phyloP scores from a whole-genome alignment of 2,888 invertebrate genomes.

The Eurytoma californica region DNA sequence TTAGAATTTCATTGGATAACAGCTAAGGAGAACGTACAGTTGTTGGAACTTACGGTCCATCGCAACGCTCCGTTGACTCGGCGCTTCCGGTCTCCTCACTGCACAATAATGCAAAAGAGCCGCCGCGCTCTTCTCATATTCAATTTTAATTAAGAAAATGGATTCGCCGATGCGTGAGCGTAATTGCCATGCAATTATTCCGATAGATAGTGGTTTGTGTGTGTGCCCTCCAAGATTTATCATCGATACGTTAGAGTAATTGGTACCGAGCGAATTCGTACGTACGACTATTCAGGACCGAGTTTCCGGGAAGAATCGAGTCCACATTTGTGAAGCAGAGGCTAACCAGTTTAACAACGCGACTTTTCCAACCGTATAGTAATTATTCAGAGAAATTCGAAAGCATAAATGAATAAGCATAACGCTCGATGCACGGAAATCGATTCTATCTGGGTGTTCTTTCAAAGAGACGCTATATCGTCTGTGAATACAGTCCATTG shows the following conservation, averaged over 20 bases:
- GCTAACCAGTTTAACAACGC: slow-evolving; percentile 7
- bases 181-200: slow-evolving; percentile 43
- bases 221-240: slow-evolving; percentile 59
- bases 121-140: slow-evolving; percentile 20
- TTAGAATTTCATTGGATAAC: too few species aligned
- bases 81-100: not conserved
- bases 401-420: slow-evolving; percentile 16
- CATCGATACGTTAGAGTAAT: slow-evolving; percentile 61
- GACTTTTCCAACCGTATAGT: slow-evolving; percentile 49
- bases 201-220: slow-evolving; percentile 42
- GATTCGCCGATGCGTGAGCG: slow-evolving; percentile 29
- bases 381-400: slow-evolving; percentile 46
- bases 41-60: not conserved
- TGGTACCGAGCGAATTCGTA: slow-evolving; percentile 43
- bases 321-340: slow-evolving; percentile 39
- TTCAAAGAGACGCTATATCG: too few species aligned
- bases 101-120: slow-evolving; percentile 26
- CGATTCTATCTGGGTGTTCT: too few species aligned
- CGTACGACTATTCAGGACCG: not conserved
- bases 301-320: not conserved
- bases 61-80: not conserved
- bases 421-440: not conserved
- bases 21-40: not conserved
- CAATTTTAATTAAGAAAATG: slow-evolving; percentile 52
- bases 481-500: slow-evolving; percentile 7